Base-by-base conservation (phyloP, 2,797 vertebrate species). In the Gallinago stenura region DNA sequence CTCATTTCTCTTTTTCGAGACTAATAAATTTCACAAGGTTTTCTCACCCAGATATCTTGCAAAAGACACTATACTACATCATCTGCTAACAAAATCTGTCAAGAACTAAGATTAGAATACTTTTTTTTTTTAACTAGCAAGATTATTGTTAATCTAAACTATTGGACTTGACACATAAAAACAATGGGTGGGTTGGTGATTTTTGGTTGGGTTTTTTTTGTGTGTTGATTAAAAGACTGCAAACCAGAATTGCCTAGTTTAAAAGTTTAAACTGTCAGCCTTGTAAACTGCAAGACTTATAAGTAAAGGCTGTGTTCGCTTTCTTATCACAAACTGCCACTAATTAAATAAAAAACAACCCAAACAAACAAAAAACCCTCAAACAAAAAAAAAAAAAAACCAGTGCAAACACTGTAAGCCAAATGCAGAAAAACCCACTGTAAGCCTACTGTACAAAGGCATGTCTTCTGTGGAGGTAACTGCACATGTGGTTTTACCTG, bases 31-130 rank as follows among this genome's bases (percentile, higher is more conserved):
- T 35, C 39, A 51, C 15, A 79, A 0, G 0, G 14, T 66, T 89
- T 70, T 64, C 10, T 31, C 31, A 66, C 12, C 0, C 0, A 50
- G 31, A 2, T 54, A 46, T 8, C 60, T n/a, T 73, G 25, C 35
- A 73, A 35, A 66, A 60, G 10, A 39, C 33, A 43, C 19, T 13
- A 43, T 5, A n/a, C 7, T 33, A 65, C n/a, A 72, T 21, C 20
- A 66, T 14, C 20, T 39, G 10, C 13, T 31, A 89, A 53, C 8
- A 87, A 82, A 82, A 46, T 6, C 7, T 48, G 15, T 30, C 12
- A 78, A 69, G 66, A 87, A 50, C 5, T 35, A 43, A 62, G 65
- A 54, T 7, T 22, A 33, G 9, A 72, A 62, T 5, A 37, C 2
- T 15, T 61, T 26, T 20, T 12, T 12, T 12, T 19, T 25, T 51